Evolutionary conservation across 2,113 vertebrate genomes (phyloP).

Genomic region (Castor canadensis): DNA sequence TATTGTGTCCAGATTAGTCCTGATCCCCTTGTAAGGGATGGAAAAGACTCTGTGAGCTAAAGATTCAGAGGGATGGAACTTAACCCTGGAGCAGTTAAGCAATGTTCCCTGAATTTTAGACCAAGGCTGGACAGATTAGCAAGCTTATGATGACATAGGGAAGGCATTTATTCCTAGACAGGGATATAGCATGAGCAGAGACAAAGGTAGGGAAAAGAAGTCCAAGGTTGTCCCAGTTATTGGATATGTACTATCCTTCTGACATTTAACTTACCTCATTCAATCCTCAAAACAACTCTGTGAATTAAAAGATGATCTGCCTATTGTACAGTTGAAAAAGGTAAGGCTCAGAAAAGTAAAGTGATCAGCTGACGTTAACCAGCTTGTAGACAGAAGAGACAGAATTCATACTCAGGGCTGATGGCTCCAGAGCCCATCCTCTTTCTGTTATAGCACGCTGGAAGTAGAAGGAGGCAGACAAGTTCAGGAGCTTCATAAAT

Average conservation of each 20-base stretch:
- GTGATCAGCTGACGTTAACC: background rate
- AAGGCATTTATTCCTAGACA: background rate
- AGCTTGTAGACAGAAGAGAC: background rate
- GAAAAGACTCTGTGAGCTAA: background rate
- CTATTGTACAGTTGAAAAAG: constrained; percentile 53
- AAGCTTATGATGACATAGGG: background rate
- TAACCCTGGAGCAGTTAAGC: background rate
- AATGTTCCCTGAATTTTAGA: background rate
- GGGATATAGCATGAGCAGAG: background rate
- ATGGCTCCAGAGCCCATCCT: background rate
- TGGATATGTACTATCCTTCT: background rate
- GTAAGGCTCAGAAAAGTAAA: constrained; percentile 47
- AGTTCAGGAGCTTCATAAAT: background rate
- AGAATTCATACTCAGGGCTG: constrained; percentile 6
- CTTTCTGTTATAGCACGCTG: background rate
- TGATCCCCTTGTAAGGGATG: background rate
- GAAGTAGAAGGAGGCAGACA: background rate
- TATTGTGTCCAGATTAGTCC: background rate
- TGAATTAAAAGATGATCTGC: background rate
- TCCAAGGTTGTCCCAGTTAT: background rate
- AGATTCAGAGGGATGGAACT: background rate
- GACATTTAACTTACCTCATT: background rate
- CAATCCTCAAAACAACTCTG: background rate
- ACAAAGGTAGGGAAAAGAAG: too few relatives aligned
- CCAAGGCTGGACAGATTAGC: background rate